phyloP scores from a whole-genome alignment of 2,888 invertebrate genomes.

The Xylota segnis region DNA sequence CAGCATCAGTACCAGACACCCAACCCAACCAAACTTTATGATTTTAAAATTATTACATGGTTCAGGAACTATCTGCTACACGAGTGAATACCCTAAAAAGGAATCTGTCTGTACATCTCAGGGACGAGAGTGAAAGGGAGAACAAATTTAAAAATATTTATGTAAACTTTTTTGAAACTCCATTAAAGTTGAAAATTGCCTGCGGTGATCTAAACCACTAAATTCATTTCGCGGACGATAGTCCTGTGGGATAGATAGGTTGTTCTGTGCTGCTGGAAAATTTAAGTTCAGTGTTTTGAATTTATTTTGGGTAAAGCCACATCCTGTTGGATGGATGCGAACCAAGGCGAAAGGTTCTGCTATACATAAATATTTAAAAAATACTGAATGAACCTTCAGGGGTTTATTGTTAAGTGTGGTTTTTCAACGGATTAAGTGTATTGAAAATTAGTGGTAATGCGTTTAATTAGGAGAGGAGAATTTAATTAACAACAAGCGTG shows the following conservation, averaged over 20 bases:
- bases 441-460: not conserved
- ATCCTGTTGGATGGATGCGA: not conserved
- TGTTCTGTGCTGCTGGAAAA: not conserved
- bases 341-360: not conserved
- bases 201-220: conserved; percentile 22
- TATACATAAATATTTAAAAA: not conserved
- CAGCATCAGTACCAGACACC: too few relatives aligned
- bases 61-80: not conserved
- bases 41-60: too few relatives aligned
- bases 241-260: not conserved
- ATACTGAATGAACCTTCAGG: not conserved
- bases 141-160: conserved; percentile 16
- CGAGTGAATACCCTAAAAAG: not conserved
- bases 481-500: not conserved
- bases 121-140: not conserved
- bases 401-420: not conserved
- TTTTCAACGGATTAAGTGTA: not conserved
- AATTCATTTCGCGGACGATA: conserved; percentile 6
- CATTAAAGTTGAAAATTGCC: conserved; percentile 30
- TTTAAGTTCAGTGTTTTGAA: not conserved
- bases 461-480: not conserved
- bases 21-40: too few relatives aligned
- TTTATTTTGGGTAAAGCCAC: not conserved
- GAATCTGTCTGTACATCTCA: not conserved
- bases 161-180: conserved; percentile 13